These are phyloP conservation scores for Drosophila kuntzei DNA, from an alignment of 2,888 invertebrate genomes.

Conservation along the genomic window DNA sequence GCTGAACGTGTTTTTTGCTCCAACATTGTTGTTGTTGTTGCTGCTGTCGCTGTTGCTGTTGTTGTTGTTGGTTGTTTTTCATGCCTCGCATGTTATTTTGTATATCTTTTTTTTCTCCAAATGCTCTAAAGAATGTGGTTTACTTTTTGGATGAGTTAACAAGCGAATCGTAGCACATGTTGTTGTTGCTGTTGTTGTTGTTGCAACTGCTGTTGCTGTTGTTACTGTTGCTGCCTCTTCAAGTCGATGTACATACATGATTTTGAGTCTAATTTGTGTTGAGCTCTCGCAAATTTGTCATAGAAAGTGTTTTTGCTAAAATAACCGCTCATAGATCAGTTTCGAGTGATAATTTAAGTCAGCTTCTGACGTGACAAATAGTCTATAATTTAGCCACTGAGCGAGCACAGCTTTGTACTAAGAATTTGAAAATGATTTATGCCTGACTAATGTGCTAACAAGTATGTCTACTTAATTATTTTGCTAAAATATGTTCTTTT, in stretches of 20 bases:
- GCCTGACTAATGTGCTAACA: slow-evolving; percentile 14
- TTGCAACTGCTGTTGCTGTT: slow-evolving; percentile 5
- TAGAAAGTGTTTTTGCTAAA: slow-evolving; percentile 65
- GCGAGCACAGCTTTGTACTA: slow-evolving; percentile 10
- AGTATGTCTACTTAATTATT: slow-evolving; percentile 19
- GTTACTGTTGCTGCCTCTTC: slow-evolving; percentile 39
- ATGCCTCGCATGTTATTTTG: slow-evolving; percentile 63
- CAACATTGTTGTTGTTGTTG: slow-evolving; percentile 39
- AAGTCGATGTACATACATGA: slow-evolving; percentile 57
- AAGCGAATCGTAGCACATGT: slow-evolving; percentile 65
- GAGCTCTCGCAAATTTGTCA: slow-evolving; percentile 68
- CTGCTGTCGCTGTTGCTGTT: slow-evolving; percentile 29
- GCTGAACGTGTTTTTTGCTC: slow-evolving; percentile 70
- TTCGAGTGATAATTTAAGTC: slow-evolving; percentile 70
- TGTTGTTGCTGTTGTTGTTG: slow-evolving; percentile 42
- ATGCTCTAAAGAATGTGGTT: slow-evolving; percentile 79
- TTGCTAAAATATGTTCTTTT: slow-evolving; percentile 8
- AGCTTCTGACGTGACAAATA: slow-evolving; percentile 61
- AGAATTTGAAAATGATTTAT: slow-evolving; percentile 35
- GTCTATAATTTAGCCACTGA: slow-evolving; percentile 46
- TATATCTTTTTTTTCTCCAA: slow-evolving; percentile 54
- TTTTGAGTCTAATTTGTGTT: slow-evolving; percentile 57
- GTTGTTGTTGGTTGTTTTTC: slow-evolving; percentile 54
- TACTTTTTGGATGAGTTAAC: slow-evolving; percentile 82
- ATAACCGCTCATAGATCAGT: slow-evolving; percentile 69